Evolutionary conservation across 2,888 invertebrate genomes (phyloP).

Genomic region (Erebia aethiops): DNA sequence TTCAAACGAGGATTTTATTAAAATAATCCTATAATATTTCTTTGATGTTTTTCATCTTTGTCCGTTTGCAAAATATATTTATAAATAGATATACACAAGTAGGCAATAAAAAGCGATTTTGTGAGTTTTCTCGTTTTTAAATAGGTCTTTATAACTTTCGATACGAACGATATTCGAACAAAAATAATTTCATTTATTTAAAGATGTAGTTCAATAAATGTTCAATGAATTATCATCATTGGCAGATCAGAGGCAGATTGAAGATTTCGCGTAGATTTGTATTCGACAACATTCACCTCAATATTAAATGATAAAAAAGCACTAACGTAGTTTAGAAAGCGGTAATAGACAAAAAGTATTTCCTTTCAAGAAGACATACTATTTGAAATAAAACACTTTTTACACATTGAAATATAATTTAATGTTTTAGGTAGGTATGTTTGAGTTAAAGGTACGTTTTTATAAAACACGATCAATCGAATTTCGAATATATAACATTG

Average conservation of each 20-base stretch:
- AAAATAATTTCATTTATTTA: neutral
- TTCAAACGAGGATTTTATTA: neutral
- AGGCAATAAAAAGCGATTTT: neutral
- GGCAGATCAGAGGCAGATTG: neutral
- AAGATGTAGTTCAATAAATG: neutral
- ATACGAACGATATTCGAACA: too few species aligned
- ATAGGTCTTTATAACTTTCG: neutral
- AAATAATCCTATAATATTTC: neutral
- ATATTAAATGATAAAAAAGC: slow-evolving; percentile 23
- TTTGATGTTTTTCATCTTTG: neutral
- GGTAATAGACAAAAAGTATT: slow-evolving; percentile 25
- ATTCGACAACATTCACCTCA: slow-evolving; percentile 16
- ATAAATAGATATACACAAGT: too few species aligned
- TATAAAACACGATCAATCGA: neutral
- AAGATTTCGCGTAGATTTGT: slow-evolving; percentile 9
- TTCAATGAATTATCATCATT: neutral
- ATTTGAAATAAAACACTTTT: slow-evolving; percentile 19
- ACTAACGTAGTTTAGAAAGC: slow-evolving; percentile 38
- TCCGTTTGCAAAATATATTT: too few species aligned
- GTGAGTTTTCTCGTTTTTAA: neutral
- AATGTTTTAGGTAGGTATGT: neutral
- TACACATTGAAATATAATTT: neutral
- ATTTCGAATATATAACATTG: neutral
- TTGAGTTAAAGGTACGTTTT: slow-evolving; percentile 6
- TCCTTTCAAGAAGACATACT: slow-evolving; percentile 10